These are phyloP conservation scores for Trissonchulus sp. DNA, from an alignment of 2,888 invertebrate genomes.

Conservation along the genomic window DNA sequence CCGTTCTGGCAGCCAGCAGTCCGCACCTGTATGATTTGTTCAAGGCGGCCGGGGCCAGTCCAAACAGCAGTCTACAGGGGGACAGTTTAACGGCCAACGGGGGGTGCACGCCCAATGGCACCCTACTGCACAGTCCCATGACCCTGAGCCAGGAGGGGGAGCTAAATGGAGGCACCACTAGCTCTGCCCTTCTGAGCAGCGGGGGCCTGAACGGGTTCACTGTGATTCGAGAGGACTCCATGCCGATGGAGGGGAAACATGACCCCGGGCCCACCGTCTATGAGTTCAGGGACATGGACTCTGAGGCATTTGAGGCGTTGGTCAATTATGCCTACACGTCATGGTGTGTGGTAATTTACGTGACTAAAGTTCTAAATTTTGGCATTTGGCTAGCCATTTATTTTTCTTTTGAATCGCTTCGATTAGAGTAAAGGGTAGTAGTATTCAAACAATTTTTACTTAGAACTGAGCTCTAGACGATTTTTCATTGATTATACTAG, in stretches of 20 bases:
- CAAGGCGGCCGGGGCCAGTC: constrained; percentile 48
- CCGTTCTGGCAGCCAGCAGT: constrained; percentile 71
- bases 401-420: too few relatives aligned
- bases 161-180: background rate
- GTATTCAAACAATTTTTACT: too few relatives aligned
- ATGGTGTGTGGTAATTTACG: constrained; percentile 54
- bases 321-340: constrained; percentile 78
- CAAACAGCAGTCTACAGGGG: background rate
- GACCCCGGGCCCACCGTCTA: background rate
- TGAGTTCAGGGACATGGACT: constrained; percentile 58
- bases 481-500: too few relatives aligned
- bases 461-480: too few relatives aligned
- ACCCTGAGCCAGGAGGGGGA: too few relatives aligned
- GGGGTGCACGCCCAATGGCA: background rate
- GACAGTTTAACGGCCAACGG: too few relatives aligned
- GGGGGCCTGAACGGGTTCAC: background rate
- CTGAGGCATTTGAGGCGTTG: constrained; percentile 66
- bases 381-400: too few relatives aligned
- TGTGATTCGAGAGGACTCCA: background rate
- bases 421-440: too few relatives aligned
- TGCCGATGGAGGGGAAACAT: background rate
- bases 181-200: background rate
- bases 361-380: constrained; percentile 23
- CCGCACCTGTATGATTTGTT: constrained; percentile 71
- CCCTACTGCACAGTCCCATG: background rate